Base-by-base conservation (phyloP, 2,797 vertebrate species). In the Eulemur coronatus region DNA sequence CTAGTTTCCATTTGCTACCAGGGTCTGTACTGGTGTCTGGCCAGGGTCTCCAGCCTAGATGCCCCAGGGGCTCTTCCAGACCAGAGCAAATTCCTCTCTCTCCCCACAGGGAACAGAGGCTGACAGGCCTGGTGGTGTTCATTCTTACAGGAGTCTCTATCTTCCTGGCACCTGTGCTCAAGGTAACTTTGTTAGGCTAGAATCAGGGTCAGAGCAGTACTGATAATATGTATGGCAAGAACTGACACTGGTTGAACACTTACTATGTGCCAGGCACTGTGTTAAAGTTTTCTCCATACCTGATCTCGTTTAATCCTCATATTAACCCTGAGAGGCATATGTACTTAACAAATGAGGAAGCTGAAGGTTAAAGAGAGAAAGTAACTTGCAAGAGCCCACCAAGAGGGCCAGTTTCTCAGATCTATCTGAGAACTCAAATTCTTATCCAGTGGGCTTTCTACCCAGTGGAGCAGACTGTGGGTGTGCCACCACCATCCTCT, bases 121-220 rank as follows among this genome's bases (percentile, higher is more conserved):
- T 99, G 97, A 99, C 99, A 0, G 99, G 99, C 41, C 93, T 99
- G 94, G 69, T 94, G 0, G 98, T 99, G 88, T 99, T 99, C 82
- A 35, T 98, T 72, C 98, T 99, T n/a, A 99, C 96, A 3, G 99
- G 99, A 14, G 7, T 97, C 33, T 99, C 99, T 0, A 69, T 99
- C 69, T 99, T 99, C 97, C 96, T 99, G 97, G 98, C 99, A n/a
- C 98, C 99, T 0, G 4, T 99, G 84, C 99, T 99, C 92, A 98
- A 99, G 99, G 99, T 99, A 98, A 35, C 14, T 92, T 61, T 75
- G 65, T 78, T 70, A 79, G 75, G 46, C 41, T 18, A 38, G 33
- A 28, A 15, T 63, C 20, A 46, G 72, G 48, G n/a, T 69, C 65
- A 67, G 48, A 79, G 81, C 17, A 70, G n/a, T 70, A 59, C 18